Evolutionary conservation across 2,888 invertebrate species (phyloP).

Genomic region (Epinotia demarniana): DNA sequence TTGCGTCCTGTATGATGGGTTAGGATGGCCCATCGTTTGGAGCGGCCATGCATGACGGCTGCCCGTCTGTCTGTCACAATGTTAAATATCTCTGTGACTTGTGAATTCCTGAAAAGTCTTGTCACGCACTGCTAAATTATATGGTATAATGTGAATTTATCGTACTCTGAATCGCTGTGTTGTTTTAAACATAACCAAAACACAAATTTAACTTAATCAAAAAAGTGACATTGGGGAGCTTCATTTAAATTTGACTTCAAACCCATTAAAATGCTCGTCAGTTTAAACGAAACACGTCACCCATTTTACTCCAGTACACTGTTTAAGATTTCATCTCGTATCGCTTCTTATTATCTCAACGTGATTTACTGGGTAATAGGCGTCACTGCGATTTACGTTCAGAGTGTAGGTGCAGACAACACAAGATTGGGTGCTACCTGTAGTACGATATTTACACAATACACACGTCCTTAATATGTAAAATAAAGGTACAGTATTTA

Average conservation of each 20-base stretch:
- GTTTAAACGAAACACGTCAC: constrained; percentile 34
- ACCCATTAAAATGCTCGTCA: constrained; percentile 19
- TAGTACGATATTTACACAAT: too few species aligned
- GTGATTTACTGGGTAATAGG: constrained; percentile 39
- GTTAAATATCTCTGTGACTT: too few species aligned
- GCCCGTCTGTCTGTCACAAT: too few species aligned
- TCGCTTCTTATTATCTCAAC: constrained; percentile 40
- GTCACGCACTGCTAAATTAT: too few species aligned
- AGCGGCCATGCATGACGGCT: too few species aligned
- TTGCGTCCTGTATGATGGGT: too few species aligned
- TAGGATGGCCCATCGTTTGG: too few species aligned
- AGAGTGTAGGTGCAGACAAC: constrained; percentile 32
- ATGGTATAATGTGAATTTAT: too few species aligned
- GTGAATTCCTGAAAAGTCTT: too few species aligned
- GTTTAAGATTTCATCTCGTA: constrained; percentile 44
- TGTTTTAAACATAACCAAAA: neutral
- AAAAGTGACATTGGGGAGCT: neutral
- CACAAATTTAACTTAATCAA: neutral
- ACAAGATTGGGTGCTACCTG: constrained; percentile 12
- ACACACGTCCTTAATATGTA: too few species aligned
- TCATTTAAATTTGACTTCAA: constrained; percentile 19
- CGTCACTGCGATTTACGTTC: constrained; percentile 38
- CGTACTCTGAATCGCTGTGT: too few species aligned
- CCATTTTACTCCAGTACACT: constrained; percentile 27
- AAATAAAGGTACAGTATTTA: too few species aligned